Base-by-base conservation (phyloP, 1,140 invertebrate species). In the Rhagoletis pomonella region DNA sequence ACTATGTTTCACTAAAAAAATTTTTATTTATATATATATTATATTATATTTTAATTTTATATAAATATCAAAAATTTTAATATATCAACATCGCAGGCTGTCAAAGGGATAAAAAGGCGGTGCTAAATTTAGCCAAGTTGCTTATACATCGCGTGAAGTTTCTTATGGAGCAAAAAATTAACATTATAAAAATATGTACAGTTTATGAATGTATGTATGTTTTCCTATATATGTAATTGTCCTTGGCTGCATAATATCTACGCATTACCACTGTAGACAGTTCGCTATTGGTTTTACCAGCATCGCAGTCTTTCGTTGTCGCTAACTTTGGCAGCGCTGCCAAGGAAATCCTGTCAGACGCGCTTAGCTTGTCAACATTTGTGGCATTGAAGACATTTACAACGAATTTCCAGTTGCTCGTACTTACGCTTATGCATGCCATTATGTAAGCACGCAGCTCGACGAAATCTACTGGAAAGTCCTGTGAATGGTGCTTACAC, bases 301-400 rank as follows among this genome's bases (percentile, higher is more conserved):
- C 55, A 12, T 17, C 12, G 42, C 50, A 81, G 44, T n/a, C 73
- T 19, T 55, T 58, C 47, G 9, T n/a, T 47, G 73, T 47, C 44
- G n/a, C 29, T 29, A 29, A 81, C 47, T 55, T 67, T 77, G 73
- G 44, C 73, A 81, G 47, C 47, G 44, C 67, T 81, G 73, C n/a
- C 47, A 58, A 81, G 73, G 73, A 81, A 81, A 81, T 81, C 73
- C 44, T 81, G 73, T 81, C 73, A 81, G 73, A 81, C 73, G 73
- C 73, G 73, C 73, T 81, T 55, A 73, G 50, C 73, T 81, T 81
- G 73, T 81, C 73, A 81, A 55, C 73, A 81, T 55, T 55, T 55
- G 4, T 81, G 73, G n/a, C 73, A n/a, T 81, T 19, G 19, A 55
- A 50, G 5, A 81, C 73, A 55, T 81, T 55, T 10, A 19, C 6